Evolutionary conservation across 2,113 vertebrate genomes (phyloP), one percentile per base, ranked within the genome.

Genomic region (Istiophorus platypterus): DNA sequence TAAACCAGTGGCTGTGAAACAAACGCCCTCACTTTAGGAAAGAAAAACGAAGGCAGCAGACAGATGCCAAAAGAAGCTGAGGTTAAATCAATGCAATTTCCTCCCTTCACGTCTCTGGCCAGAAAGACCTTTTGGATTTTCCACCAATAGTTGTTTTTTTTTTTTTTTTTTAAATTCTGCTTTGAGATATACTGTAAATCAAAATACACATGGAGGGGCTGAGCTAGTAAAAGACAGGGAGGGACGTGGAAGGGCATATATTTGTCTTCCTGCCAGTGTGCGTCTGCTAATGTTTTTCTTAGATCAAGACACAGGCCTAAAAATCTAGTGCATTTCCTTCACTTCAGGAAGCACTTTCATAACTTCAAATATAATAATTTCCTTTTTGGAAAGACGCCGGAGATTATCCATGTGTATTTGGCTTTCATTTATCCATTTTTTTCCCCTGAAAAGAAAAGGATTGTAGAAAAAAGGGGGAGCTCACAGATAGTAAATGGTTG

Each of bases 331-430:
- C 74, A 84, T 89, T 94, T 93, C 80, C 87, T 84, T 78, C 82
- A 76, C 80, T 92, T 87, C 87, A 91, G 92, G 91, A 95, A 94
- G 81, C 77, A 77, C 86, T 92, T 83, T 93, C 85, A 90, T 92
- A 93, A 92, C 92, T 93, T 92, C 67, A 92, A 93, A 95, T 93
- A 90, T 90, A 94, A 95, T 93, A 89, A 95, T 95, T 95, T 95
- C 92, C 94, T 93, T 86, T 92, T 89, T 91, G 90, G 90, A 93
- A 88, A 88, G 81, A 92, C 27, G 72, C 79, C 39, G 77, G 72
- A 87, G 87, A 93, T 94, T 93, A 92, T 91, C 85, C 78, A 42
- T 85, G 84, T 85, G 76, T 87, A 80, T 91, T 89, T 89, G 87
- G 88, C 83, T 93, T 93, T 92, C 83, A 85, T 92, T 88, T 93